Evolutionary conservation across 2,888 invertebrate genomes (phyloP).

Genomic region (Drosophila nigritarsus): DNA sequence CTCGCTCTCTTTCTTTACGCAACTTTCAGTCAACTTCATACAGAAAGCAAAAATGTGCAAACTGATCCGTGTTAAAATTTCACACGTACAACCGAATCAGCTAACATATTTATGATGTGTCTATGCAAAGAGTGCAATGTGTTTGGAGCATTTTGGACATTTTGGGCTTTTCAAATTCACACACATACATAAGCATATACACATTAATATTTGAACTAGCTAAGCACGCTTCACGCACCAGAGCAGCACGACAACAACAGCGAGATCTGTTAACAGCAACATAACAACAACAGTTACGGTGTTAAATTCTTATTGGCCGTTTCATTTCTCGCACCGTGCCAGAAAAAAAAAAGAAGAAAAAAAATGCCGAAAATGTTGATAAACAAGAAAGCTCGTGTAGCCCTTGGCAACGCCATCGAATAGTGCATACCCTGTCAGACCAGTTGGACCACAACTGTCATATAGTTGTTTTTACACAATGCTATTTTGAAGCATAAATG

Average conservation of each 20-base stretch:
- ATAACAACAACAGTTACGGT: constrained; percentile 45
- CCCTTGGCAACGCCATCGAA: background rate
- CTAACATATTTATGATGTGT: background rate
- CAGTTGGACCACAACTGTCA: background rate
- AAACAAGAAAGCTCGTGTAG: background rate
- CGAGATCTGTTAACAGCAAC: constrained; percentile 28
- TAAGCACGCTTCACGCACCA: constrained; percentile 40
- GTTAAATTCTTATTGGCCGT: constrained; percentile 55
- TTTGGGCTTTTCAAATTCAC: background rate
- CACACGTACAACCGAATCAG: background rate
- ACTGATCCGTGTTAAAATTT: background rate
- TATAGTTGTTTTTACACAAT: background rate
- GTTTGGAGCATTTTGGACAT: background rate
- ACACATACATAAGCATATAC: background rate
- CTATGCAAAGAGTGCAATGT: background rate
- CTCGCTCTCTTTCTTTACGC: background rate
- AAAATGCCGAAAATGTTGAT: constrained; percentile 9
- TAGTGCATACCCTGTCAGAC: background rate
- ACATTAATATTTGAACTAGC: constrained; percentile 10
- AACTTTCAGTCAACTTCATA: constrained; percentile 41
- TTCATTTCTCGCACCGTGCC: constrained; percentile 32
- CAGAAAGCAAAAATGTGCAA: constrained; percentile 8
- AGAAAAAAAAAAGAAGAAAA: background rate
- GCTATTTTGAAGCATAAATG: background rate
- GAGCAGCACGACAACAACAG: constrained; percentile 28